Percentiles rank a stretch among this genome's conserved stretches.
phyloP scores from a whole-genome alignment of 1,140 invertebrate genomes.

The Agrypnia vestita region DNA sequence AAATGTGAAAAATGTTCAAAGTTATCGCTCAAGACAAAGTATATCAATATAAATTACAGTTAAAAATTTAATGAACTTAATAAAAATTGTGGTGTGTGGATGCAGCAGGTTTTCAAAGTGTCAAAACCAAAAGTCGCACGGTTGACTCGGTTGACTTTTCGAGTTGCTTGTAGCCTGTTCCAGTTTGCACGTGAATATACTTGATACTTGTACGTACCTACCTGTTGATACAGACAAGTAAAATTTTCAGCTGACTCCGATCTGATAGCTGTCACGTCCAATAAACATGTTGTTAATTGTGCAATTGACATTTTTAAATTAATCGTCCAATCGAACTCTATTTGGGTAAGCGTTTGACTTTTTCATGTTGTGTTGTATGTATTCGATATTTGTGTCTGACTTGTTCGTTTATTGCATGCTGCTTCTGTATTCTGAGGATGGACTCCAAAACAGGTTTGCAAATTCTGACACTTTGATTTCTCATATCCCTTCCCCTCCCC shows the following conservation, averaged over 20 bases:
- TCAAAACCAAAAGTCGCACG: not conserved
- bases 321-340: constrained; percentile 24
- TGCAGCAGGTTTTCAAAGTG: not conserved
- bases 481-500: too few relatives aligned
- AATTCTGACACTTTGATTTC: constrained; percentile 29
- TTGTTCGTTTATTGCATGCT: constrained; percentile 54
- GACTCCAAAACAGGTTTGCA: constrained; percentile 58
- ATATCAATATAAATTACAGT: too few relatives aligned
- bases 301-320: constrained; percentile 27
- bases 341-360: constrained; percentile 47
- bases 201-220: constrained; percentile 25
- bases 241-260: constrained; percentile 30
- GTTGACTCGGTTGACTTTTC: not conserved
- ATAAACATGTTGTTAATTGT: constrained; percentile 50
- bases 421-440: constrained; percentile 53
- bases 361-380: constrained; percentile 44
- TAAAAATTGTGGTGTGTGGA: not conserved
- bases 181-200: too few relatives aligned
- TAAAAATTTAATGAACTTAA: not conserved
- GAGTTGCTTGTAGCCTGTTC: too few relatives aligned
- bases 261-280: constrained; percentile 41
- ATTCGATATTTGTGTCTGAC: constrained; percentile 47
- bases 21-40: too few relatives aligned
- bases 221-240: constrained; percentile 29
- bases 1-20: too few relatives aligned